phyloP scores from a whole-genome alignment of 1,140 invertebrate species.

The Drosophila kepulauana region DNA sequence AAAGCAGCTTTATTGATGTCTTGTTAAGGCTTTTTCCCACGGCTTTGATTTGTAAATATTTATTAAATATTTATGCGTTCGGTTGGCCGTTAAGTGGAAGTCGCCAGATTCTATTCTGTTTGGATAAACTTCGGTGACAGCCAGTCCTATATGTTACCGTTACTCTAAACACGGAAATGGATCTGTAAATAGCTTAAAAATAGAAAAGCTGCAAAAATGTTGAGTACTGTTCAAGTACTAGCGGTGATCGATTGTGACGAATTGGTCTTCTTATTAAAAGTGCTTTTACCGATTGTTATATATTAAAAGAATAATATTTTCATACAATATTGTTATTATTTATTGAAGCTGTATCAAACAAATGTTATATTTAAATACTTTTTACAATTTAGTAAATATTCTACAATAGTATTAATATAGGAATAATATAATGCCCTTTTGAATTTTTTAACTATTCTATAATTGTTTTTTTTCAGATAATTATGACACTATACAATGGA shows the following conservation, averaged over 20 bases:
- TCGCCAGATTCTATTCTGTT: conserved; percentile 37
- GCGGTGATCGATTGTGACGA: not conserved
- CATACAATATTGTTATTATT: too few species aligned
- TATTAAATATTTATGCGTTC: conserved; percentile 40
- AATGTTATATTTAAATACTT: too few species aligned
- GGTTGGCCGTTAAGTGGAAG: conserved; percentile 22
- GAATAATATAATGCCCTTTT: too few species aligned
- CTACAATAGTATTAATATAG: too few species aligned
- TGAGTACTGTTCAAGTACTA: not conserved
- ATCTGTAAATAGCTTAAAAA: conserved; percentile 46
- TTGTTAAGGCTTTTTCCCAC: conserved; percentile 69
- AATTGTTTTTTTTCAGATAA: too few species aligned
- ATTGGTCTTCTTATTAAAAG: not conserved
- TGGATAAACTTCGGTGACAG: conserved; percentile 34
- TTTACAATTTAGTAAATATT: too few species aligned
- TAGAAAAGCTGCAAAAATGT: not conserved
- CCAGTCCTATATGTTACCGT: conserved; percentile 1
- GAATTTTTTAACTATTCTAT: too few species aligned
- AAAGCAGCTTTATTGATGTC: conserved; percentile 31
- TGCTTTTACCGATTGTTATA: not conserved
- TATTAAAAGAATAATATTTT: too few species aligned
- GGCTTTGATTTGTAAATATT: conserved; percentile 74
- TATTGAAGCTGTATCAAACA: too few species aligned
- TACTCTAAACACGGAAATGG: conserved; percentile 11
- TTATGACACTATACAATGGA: too few species aligned